A percentile compares a stretch with the other conserved stretches of the same genome.
Conservation (phyloP, 2,113 vertebrate genomes). For the Callorhinus ursinus region DNA sequence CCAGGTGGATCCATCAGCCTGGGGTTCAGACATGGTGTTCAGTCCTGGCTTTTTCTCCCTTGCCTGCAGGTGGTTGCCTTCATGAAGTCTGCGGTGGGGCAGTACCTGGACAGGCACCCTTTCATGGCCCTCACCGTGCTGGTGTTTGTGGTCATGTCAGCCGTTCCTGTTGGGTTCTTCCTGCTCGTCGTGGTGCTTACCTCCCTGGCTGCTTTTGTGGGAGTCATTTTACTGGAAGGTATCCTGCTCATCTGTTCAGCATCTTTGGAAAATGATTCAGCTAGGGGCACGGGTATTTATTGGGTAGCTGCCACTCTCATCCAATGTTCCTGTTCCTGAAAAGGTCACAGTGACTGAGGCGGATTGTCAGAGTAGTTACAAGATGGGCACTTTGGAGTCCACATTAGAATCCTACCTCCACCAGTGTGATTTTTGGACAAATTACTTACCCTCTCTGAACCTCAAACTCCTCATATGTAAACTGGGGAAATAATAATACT, state of each 20-base stretch:
- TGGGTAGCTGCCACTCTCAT: background rate
- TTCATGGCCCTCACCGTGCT: slow-evolving; percentile 88
- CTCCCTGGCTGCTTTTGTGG: slow-evolving; percentile 85
- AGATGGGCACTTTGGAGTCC: background rate
- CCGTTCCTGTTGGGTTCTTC: slow-evolving; percentile 91
- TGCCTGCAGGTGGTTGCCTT: slow-evolving; percentile 87
- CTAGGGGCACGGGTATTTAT: background rate
- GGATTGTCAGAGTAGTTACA: background rate
- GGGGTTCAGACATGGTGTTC: background rate
- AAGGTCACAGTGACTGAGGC: background rate
- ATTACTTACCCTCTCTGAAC: background rate
- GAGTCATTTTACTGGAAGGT: slow-evolving; percentile 93
- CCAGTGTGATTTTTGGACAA: background rate
- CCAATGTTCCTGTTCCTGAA: background rate
- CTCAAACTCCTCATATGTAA: background rate
- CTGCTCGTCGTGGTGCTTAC: slow-evolving; percentile 88
- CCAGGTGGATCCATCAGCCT: fast-evolving
- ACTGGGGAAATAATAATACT: background rate
- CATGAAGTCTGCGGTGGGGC: slow-evolving; percentile 88
- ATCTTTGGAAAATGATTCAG: background rate
- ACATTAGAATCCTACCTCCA: background rate
- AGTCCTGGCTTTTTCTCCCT: background rate
- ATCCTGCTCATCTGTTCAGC: slow-evolving; percentile 18
- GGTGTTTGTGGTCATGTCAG: slow-evolving; percentile 87
- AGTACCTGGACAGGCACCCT: slow-evolving; percentile 90